phyloP scores from a whole-genome alignment of 1,140 invertebrate genomes.

The Subanguina moxae region DNA sequence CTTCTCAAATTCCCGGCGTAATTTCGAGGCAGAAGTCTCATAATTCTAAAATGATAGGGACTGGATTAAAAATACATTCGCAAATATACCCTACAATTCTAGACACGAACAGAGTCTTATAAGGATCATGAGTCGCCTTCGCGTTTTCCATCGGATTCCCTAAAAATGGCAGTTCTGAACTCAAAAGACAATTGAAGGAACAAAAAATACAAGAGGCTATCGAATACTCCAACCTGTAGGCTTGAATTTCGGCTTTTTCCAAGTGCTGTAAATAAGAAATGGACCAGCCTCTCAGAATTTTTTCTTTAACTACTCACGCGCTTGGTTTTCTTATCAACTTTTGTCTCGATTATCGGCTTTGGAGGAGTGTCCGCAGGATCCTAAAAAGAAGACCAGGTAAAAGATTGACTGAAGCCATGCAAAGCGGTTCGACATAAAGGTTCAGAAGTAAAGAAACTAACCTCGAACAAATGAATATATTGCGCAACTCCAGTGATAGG shows the following conservation, averaged over 20 bases:
- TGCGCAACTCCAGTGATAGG: constrained; percentile 81
- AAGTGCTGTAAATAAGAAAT: background rate
- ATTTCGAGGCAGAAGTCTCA: constrained; percentile 95
- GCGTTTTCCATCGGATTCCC: constrained; percentile 81
- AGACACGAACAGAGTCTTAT: constrained; percentile 93
- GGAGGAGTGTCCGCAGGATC: background rate
- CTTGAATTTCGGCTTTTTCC: constrained; percentile 90
- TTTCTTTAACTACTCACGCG: background rate
- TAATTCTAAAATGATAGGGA: constrained; percentile 71
- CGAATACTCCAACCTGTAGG: constrained; percentile 96
- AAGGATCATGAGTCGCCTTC: constrained; percentile 82
- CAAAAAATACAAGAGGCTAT: constrained; percentile 76
- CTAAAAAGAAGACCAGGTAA: too few relatives aligned
- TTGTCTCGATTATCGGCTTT: background rate
- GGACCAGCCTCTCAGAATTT: background rate
- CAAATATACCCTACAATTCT: constrained; percentile 72
- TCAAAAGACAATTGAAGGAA: constrained; percentile 13
- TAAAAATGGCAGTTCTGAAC: constrained; percentile 60
- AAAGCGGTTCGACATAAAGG: background rate
- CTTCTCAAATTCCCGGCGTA: constrained; percentile 92
- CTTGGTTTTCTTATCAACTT: background rate
- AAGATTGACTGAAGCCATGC: background rate
- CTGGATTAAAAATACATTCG: background rate
- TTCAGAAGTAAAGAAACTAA: constrained; percentile 63
- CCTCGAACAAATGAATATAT: constrained; percentile 85